phyloP scores from a whole-genome alignment of 2,797 vertebrate genomes.

The Platalea minor region DNA sequence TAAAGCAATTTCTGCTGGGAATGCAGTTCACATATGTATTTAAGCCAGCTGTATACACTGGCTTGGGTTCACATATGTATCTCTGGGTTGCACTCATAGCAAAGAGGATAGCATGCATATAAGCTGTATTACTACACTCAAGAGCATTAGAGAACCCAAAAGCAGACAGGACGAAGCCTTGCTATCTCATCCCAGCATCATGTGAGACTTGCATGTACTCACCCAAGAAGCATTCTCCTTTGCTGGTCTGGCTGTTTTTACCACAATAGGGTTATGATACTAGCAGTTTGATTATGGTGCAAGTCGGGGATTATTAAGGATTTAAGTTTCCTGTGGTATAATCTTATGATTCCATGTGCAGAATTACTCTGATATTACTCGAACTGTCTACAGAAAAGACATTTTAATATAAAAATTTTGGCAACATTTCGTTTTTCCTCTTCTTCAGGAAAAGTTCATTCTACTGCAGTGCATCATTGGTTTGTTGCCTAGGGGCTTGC shows the following conservation, averaged over 20 bases:
- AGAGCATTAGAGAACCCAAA: slow-evolving; percentile 1
- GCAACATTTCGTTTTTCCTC: neutral
- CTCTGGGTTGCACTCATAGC: neutral
- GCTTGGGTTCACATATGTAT: neutral
- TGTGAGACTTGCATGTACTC: neutral
- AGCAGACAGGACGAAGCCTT: neutral
- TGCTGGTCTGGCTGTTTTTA: slow-evolving; percentile 43
- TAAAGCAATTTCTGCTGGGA: slow-evolving; percentile 7
- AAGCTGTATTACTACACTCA: neutral
- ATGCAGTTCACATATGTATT: neutral
- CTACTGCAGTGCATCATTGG: neutral
- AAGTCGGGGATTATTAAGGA: slow-evolving; percentile 30
- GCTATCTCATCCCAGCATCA: neutral
- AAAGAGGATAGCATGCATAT: neutral
- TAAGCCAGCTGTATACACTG: slow-evolving; percentile 2
- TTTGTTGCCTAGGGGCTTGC: neutral
- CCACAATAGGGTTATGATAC: slow-evolving; percentile 12
- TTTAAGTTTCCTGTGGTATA: slow-evolving; percentile 42
- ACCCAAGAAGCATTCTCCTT: neutral
- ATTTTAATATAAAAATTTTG: neutral
- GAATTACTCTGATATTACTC: slow-evolving; percentile 1
- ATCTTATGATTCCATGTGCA: neutral
- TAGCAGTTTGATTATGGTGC: slow-evolving; percentile 37
- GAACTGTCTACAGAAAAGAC: neutral
- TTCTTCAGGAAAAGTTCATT: neutral